phyloP scores from a whole-genome alignment of 1,140 invertebrate species.

The Lasioglossum albipes region DNA sequence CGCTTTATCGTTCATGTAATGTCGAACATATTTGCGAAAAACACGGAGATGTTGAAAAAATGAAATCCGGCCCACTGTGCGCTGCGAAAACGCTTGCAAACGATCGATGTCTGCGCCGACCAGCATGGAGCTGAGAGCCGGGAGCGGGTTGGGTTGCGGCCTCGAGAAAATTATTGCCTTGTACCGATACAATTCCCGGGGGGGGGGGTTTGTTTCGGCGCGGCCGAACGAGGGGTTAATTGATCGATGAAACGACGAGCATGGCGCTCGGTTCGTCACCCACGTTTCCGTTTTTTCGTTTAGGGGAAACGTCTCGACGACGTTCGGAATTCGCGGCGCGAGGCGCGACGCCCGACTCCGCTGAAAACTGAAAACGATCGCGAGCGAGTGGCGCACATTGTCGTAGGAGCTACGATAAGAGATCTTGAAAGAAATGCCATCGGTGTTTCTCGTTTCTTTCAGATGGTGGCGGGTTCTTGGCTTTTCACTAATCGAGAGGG shows the following conservation, averaged over 20 bases:
- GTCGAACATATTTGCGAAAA: no score
- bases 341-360: no score
- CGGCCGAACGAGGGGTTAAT: background rate
- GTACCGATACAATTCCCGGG: background rate
- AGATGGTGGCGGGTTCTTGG: slow-evolving; percentile 75
- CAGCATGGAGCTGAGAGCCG: no score
- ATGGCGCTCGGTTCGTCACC: background rate
- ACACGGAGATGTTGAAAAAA: no score
- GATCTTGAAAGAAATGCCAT: slow-evolving; percentile 61
- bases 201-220: background rate
- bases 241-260: background rate
- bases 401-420: slow-evolving; percentile 21
- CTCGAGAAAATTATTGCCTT: background rate
- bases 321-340: no score
- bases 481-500: slow-evolving; percentile 68
- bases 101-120: slow-evolving; percentile 3
- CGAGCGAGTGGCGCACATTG: background rate
- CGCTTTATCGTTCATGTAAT: no score
- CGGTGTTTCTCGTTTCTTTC: slow-evolving; percentile 75
- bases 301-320: background rate
- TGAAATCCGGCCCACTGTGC: background rate
- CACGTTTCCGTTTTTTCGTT: background rate
- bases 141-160: background rate
- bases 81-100: slow-evolving; percentile 35
- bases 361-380: background rate